Conservation (phyloP, 2,113 vertebrate genomes). For the Microcebus griseorufus region DNA sequence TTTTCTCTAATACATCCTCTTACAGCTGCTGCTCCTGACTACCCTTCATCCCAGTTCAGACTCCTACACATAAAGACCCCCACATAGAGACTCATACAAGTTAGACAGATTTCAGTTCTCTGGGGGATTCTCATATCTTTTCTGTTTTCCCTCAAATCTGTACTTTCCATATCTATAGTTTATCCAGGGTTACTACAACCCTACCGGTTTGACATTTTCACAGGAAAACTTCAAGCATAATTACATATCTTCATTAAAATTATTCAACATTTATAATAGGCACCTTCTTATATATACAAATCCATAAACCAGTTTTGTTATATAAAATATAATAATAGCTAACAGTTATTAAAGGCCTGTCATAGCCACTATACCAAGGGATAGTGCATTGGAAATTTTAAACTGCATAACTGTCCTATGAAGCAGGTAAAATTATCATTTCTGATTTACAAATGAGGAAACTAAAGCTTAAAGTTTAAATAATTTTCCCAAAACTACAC, state of each 20-base stretch:
- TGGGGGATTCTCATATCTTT: not conserved
- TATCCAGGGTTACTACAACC: too few species aligned
- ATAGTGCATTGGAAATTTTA: not conserved
- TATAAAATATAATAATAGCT: not conserved
- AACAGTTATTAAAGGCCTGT: not conserved
- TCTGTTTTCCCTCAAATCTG: not conserved
- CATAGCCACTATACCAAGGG: not conserved
- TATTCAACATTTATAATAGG: not conserved
- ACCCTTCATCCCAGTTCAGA: not conserved
- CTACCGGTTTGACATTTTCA: not conserved
- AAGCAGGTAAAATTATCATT: not conserved
- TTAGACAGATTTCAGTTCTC: not conserved
- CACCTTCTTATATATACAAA: not conserved
- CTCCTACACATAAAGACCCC: not conserved
- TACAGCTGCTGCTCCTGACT: not conserved
- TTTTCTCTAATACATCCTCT: not conserved
- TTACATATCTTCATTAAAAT: not conserved
- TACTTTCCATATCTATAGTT: not conserved
- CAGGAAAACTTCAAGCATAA: not conserved
- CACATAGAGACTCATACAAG: not conserved
- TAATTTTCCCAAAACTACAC: not conserved
- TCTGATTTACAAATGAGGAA: not conserved
- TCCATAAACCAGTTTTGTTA: not conserved
- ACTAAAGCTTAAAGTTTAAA: not conserved
- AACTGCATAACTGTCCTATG: not conserved